A percentile compares a stretch with the other conserved stretches of the same genome.
These are phyloP conservation scores for Acromyrmex charruanus DNA, from an alignment of 1,140 invertebrate species.

Conservation along the genomic window DNA sequence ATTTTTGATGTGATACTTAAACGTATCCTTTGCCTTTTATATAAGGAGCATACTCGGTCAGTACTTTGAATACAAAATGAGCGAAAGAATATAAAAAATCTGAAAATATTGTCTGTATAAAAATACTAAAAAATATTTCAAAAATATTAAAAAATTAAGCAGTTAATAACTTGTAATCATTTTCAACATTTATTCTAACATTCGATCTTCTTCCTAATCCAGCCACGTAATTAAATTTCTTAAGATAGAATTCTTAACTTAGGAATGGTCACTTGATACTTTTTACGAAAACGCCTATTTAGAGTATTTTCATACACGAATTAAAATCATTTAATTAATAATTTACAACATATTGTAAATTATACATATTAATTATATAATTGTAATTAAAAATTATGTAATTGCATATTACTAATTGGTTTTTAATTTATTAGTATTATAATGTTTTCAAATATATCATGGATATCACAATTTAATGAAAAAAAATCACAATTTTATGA, in stretches of 20 bases:
- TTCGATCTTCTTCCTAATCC: background rate
- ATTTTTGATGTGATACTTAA: conserved; percentile 7
- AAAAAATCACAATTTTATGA: no score
- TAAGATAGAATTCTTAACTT: background rate
- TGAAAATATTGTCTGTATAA: background rate
- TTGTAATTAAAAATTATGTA: no score
- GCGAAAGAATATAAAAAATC: background rate
- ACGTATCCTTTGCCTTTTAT: background rate
- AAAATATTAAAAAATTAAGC: background rate
- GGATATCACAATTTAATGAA: no score
- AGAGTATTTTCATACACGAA: no score
- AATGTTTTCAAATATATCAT: no score
- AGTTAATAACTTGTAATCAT: background rate
- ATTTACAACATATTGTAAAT: no score
- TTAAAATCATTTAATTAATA: no score
- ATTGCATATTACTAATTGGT: no score
- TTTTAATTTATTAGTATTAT: no score
- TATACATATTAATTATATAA: no score
- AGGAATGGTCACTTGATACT: no score
- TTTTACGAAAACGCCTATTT: no score
- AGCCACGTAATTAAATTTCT: background rate
- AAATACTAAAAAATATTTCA: background rate
- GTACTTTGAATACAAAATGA: conserved; percentile 1
- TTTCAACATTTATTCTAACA: background rate
- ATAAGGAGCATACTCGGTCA: background rate